A percentile compares a stretch with the other conserved stretches of the same genome.
Conservation (phyloP, 2,113 vertebrate species). For the Laterallus jamaicensis region DNA sequence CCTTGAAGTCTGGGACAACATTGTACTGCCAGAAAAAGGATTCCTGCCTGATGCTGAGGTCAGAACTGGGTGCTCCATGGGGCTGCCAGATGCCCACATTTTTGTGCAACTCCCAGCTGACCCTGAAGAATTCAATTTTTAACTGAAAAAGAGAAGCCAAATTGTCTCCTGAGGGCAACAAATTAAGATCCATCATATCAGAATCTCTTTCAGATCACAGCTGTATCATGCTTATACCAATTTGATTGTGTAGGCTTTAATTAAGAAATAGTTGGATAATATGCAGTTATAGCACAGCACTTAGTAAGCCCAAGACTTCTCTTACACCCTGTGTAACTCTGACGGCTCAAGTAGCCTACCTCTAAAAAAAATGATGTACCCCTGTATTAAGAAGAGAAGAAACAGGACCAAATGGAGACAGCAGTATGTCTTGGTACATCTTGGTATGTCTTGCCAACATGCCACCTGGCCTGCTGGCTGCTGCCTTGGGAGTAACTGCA, state of each 20-base stretch:
- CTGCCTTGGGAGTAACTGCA: background rate
- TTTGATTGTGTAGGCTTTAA: background rate
- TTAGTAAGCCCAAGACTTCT: background rate
- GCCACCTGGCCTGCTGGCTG: background rate
- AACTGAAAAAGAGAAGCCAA: background rate
- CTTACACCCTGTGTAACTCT: background rate
- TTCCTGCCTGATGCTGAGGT: background rate
- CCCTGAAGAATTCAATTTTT: background rate
- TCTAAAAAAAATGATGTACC: background rate
- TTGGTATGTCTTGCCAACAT: background rate
- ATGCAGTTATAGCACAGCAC: background rate
- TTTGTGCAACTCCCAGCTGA: background rate
- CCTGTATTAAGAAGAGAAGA: background rate
- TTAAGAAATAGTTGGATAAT: background rate
- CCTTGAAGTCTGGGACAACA: background rate
- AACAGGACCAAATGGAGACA: background rate
- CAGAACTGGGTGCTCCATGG: background rate
- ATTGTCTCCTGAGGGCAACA: background rate
- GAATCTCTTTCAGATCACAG: background rate
- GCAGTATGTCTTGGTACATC: accelerated
- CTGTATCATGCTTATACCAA: background rate
- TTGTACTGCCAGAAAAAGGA: background rate
- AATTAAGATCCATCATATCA: background rate
- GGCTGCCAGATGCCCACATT: background rate
- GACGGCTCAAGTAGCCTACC: background rate